Evolutionary conservation across 2,113 vertebrate species (phyloP).

Genomic region (Lepus europaeus): DNA sequence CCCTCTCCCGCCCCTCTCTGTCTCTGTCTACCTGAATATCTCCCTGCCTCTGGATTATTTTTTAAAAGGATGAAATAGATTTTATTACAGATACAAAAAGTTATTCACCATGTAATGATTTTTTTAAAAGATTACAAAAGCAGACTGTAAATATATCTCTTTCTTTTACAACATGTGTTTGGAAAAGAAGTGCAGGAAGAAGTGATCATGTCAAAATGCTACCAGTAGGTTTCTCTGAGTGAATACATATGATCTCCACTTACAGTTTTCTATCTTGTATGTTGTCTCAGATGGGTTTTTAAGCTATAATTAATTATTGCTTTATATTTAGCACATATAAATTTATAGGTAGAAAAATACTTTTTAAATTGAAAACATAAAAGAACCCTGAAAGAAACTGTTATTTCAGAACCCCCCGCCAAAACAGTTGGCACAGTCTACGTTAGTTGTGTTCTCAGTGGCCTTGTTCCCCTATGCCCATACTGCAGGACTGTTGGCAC

Average conservation of each 20-base stretch:
- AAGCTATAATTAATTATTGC: neutral
- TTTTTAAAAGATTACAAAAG: neutral
- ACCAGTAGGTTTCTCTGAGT: neutral
- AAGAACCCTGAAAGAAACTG: conserved; percentile 10
- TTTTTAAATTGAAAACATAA: conserved; percentile 38
- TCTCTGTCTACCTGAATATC: too few species aligned
- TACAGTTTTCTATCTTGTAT: neutral
- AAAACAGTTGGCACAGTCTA: fast-evolving
- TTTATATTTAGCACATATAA: neutral
- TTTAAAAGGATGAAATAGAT: too few species aligned
- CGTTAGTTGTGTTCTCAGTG: neutral
- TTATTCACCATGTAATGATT: neutral
- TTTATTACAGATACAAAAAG: neutral
- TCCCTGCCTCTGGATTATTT: too few species aligned
- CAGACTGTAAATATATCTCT: neutral
- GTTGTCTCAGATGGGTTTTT: neutral
- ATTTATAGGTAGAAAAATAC: neutral
- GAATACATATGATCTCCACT: neutral
- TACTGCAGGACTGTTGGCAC: neutral
- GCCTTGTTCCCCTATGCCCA: neutral
- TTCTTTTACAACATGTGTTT: neutral
- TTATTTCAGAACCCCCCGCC: neutral
- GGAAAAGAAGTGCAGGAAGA: neutral
- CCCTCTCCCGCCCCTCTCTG: too few species aligned
- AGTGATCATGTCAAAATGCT: neutral